Percentiles rank a stretch among this genome's conserved stretches.
Evolutionary conservation across 2,888 invertebrate genomes (phyloP).

Genomic region (Volucella zonaria): DNA sequence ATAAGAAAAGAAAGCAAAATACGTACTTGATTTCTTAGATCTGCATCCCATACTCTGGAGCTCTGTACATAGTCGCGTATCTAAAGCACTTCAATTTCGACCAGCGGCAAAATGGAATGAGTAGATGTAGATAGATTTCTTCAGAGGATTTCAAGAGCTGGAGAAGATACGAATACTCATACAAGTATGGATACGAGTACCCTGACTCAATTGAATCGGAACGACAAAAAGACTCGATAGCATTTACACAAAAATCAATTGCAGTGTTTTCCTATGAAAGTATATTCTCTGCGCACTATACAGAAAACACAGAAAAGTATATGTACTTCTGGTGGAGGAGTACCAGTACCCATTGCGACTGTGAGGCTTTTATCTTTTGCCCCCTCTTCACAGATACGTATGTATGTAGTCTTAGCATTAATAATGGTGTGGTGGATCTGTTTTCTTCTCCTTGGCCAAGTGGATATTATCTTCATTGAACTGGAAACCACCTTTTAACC

Average conservation of each 20-base stretch:
- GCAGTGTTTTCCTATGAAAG: conserved; percentile 21
- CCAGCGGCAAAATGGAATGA: background rate
- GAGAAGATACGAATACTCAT: background rate
- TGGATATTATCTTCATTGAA: conserved; percentile 66
- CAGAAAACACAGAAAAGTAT: no score
- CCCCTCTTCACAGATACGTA: no score
- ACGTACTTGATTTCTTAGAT: conserved; percentile 64
- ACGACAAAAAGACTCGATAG: conserved; percentile 34
- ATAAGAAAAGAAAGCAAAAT: conserved; percentile 17
- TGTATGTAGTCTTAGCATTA: no score
- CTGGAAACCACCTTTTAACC: conserved; percentile 52
- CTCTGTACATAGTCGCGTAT: conserved; percentile 12
- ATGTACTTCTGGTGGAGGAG: no score
- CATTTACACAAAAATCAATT: conserved; percentile 54
- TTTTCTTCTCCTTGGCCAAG: conserved; percentile 50
- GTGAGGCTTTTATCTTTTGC: no score
- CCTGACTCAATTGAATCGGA: conserved; percentile 42
- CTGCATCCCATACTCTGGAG: background rate
- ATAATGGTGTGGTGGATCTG: conserved; percentile 9
- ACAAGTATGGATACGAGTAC: no score
- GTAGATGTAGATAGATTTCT: background rate
- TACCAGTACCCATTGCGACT: no score
- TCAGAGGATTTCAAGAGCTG: conserved; percentile 19
- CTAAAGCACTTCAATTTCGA: conserved; percentile 33
- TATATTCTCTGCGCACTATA: background rate